These are phyloP conservation scores for Sisyra nigra DNA, from an alignment of 2,888 invertebrate species.

Conservation along the genomic window DNA sequence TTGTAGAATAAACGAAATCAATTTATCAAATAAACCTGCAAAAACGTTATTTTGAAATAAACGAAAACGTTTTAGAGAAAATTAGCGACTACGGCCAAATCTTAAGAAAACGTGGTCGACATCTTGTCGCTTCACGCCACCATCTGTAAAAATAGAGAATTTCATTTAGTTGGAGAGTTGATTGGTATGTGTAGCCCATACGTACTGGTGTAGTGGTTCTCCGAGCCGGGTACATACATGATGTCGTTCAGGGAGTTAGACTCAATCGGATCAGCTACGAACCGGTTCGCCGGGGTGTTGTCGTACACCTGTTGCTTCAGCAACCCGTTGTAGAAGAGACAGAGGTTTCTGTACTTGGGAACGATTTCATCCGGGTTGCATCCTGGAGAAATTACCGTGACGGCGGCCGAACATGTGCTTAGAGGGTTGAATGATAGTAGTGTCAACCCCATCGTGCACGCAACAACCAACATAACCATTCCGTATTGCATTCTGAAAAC, in stretches of 20 bases:
- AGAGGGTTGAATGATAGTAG: neutral
- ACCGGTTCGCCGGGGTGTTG: neutral
- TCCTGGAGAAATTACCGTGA: neutral
- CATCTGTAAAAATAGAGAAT: constrained; percentile 26
- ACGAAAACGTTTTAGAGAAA: no score
- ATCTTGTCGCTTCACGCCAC: constrained; percentile 70
- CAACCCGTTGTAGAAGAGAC: constrained; percentile 6
- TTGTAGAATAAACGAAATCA: no score
- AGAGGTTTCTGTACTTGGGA: constrained; percentile 4
- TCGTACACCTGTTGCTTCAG: constrained; percentile 7
- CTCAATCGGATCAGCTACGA: neutral
- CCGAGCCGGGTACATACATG: neutral
- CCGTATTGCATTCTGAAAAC: constrained; percentile 5
- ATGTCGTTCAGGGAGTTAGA: neutral
- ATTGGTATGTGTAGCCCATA: no score
- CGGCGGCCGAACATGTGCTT: neutral
- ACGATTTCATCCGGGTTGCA: constrained; percentile 4
- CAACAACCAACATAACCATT: neutral
- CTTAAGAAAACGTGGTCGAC: constrained; percentile 82
- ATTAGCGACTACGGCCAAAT: constrained; percentile 58
- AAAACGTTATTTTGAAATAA: no score
- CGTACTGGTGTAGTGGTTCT: constrained; percentile 2
- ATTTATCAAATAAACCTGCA: no score
- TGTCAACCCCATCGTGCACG: neutral
- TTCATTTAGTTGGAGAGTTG: neutral